These are phyloP conservation scores for Chrysolina haemoptera DNA, from an alignment of 2,888 invertebrate genomes.

Conservation along the genomic window DNA sequence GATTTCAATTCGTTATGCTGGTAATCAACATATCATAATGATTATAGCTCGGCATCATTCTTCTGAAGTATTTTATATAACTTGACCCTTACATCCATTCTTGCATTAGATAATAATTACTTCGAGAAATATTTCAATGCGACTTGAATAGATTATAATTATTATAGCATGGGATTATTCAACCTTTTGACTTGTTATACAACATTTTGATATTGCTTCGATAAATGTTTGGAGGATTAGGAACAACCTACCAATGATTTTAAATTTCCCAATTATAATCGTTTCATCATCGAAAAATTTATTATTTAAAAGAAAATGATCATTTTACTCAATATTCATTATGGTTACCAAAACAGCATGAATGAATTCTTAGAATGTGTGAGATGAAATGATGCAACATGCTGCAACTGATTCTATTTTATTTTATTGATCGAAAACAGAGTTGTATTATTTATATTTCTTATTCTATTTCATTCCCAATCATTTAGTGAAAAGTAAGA, in stretches of 20 bases:
- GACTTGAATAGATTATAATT: background rate
- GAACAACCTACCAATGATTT: background rate
- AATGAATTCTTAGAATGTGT: background rate
- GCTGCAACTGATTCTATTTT: background rate
- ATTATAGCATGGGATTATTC: background rate
- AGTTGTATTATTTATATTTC: too few relatives aligned
- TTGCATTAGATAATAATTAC: conserved; percentile 3
- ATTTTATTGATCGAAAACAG: too few relatives aligned
- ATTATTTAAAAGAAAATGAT: background rate
- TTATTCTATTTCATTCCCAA: too few relatives aligned
- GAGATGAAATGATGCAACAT: background rate
- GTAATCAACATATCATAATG: background rate
- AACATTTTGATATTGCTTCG: background rate
- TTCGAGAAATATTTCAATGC: conserved; percentile 10
- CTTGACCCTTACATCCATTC: background rate
- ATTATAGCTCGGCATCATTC: background rate
- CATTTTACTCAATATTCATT: background rate
- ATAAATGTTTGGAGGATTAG: background rate
- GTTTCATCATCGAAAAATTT: background rate
- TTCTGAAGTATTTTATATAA: background rate
- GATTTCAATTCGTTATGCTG: too few relatives aligned
- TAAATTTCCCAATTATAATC: background rate
- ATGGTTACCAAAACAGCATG: background rate
- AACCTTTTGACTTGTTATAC: conserved; percentile 16
- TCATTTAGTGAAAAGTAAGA: too few relatives aligned